Evolutionary conservation across 2,113 vertebrate species (phyloP).

Genomic region (Cygnus atratus): DNA sequence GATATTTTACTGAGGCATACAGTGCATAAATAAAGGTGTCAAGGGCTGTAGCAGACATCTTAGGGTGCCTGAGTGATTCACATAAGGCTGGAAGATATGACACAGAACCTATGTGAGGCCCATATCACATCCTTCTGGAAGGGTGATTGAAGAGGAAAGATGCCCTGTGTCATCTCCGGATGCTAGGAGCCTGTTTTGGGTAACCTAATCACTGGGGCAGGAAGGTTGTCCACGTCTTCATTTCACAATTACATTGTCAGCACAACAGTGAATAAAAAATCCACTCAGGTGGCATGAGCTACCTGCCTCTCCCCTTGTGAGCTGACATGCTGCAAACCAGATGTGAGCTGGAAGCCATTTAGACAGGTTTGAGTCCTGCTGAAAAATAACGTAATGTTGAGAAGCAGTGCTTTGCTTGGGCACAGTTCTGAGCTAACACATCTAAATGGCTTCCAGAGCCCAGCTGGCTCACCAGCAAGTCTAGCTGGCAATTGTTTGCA

Average conservation of each 20-base stretch:
- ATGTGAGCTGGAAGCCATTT: neutral
- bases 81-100: neutral
- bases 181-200: neutral
- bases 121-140: neutral
- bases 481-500: neutral
- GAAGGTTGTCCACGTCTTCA: neutral
- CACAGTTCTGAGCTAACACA: neutral
- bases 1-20: neutral
- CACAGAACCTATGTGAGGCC: neutral
- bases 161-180: neutral
- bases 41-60: neutral
- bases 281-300: neutral
- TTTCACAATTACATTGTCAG: neutral
- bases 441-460: constrained; percentile 11
- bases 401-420: neutral
- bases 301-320: neutral
- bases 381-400: neutral
- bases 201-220: neutral
- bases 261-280: neutral
- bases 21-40: neutral
- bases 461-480: neutral
- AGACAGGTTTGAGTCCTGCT: neutral
- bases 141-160: neutral
- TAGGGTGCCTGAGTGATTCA: neutral
- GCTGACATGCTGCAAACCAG: neutral